Percentiles rank a stretch among this genome's conserved stretches.
Conservation (phyloP, 1,140 invertebrate genomes). For the Leptonema lineaticorne region DNA sequence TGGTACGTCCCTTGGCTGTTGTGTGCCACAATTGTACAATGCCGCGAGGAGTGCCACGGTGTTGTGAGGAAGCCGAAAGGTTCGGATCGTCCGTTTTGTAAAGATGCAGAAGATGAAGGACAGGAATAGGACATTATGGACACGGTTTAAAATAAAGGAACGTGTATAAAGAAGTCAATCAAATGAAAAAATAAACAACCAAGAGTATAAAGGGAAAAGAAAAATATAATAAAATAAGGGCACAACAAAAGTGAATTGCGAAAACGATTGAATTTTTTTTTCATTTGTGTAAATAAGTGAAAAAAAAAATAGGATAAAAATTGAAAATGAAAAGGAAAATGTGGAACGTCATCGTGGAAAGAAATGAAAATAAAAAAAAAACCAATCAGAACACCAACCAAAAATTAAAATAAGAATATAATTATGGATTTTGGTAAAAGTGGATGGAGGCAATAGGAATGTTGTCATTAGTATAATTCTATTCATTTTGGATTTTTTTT, state of each 20-base stretch:
- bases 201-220: constrained; percentile 50
- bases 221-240: constrained; percentile 40
- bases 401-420: constrained; percentile 40
- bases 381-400: constrained; percentile 37
- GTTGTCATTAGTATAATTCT: constrained; percentile 43
- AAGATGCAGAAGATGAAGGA: not conserved
- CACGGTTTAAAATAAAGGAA: not conserved
- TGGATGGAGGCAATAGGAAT: constrained; percentile 33
- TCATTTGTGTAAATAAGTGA: constrained; percentile 52
- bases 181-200: constrained; percentile 3
- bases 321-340: constrained; percentile 33
- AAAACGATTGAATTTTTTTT: constrained; percentile 34
- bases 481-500: not conserved
- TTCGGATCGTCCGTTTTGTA: constrained; percentile 52
- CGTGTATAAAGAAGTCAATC: not conserved
- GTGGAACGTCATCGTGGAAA: constrained; percentile 29
- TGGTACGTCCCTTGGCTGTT: constrained; percentile 97
- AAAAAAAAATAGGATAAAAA: constrained; percentile 45
- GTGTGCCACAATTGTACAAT: constrained; percentile 34
- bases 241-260: not conserved
- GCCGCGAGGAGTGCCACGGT: not conserved
- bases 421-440: constrained; percentile 31
- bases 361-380: constrained; percentile 44
- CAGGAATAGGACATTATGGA: constrained; percentile 41
- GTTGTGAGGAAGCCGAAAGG: no score